These are phyloP conservation scores for Chaetodon auriga DNA, from an alignment of 2,113 vertebrate species.

Conservation along the genomic window DNA sequence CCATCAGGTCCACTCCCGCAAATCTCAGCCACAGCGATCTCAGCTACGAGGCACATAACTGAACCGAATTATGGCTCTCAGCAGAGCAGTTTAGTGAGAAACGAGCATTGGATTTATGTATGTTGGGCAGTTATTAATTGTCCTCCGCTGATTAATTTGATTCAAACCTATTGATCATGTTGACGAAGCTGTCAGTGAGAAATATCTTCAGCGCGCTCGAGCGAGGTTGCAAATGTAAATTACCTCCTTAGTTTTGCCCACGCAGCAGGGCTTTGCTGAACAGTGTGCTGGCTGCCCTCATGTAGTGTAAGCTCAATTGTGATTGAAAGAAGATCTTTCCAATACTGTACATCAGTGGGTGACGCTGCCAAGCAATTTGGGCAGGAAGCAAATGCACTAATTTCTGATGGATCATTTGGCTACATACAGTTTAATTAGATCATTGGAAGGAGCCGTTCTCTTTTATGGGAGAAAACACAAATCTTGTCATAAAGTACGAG, in stretches of 20 bases:
- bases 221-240: constrained; percentile 68
- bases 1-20: constrained; percentile 26
- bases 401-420: constrained; percentile 17
- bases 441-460: constrained; percentile 25
- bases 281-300: constrained; percentile 42
- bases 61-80: constrained; percentile 9
- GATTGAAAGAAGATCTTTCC: constrained; percentile 43
- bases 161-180: constrained; percentile 57
- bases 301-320: constrained; percentile 57
- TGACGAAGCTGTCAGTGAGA: constrained; percentile 56
- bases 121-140: constrained; percentile 50
- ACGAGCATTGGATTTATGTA: constrained; percentile 33
- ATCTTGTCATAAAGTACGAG: neutral
- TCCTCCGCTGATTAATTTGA: constrained; percentile 54
- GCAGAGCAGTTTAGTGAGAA: constrained; percentile 15
- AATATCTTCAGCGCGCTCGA: constrained; percentile 33
- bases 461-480: constrained; percentile 5
- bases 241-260: constrained; percentile 66
- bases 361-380: constrained; percentile 25
- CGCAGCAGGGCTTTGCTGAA: constrained; percentile 49
- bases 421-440: neutral
- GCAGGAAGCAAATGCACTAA: constrained; percentile 14
- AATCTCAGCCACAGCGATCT: constrained; percentile 20
- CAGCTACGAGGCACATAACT: constrained; percentile 4
- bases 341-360: constrained; percentile 22